Conservation (phyloP, 2,888 invertebrate species). For the Agonopterix heracliana region DNA sequence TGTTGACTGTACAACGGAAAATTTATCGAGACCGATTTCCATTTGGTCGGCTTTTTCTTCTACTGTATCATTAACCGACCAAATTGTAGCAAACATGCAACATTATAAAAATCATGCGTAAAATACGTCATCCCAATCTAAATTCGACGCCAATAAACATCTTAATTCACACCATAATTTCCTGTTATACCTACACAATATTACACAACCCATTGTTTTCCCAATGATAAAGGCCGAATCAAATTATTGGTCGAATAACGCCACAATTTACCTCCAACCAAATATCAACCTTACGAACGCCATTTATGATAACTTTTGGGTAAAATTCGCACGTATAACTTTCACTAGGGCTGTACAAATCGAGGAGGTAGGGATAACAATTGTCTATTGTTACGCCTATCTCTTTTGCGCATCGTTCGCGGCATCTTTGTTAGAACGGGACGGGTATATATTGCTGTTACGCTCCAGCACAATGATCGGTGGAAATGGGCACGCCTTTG, state of each 20-base stretch:
- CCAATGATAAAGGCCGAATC: constrained; percentile 63
- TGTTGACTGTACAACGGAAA: too few relatives aligned
- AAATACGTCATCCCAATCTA: too few relatives aligned
- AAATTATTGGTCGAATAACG: constrained; percentile 62
- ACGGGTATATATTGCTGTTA: constrained; percentile 31
- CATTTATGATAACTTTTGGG: constrained; percentile 9
- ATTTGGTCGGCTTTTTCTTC: too few relatives aligned
- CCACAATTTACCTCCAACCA: constrained; percentile 16
- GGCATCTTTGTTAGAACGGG: constrained; percentile 51
- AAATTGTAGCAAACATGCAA: too few relatives aligned
- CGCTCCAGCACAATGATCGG: constrained; percentile 50
- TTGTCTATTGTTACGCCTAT: constrained; percentile 73
- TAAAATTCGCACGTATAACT: constrained; percentile 32
- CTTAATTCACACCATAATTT: constrained; percentile 26
- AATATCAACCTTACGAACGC: constrained; percentile 29
- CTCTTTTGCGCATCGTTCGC: constrained; percentile 58
- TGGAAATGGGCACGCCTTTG: constrained; percentile 55
- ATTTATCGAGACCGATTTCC: too few relatives aligned
- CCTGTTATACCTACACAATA: constrained; percentile 42
- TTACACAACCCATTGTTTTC: constrained; percentile 57
- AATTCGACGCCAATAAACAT: constrained; percentile 35
- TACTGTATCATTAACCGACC: too few relatives aligned
- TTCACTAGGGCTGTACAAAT: constrained; percentile 48
- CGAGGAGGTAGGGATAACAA: constrained; percentile 67
- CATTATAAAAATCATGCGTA: too few relatives aligned